A percentile compares a stretch with the other conserved stretches of the same genome.
Evolutionary conservation across 2,797 vertebrate species (phyloP).

Genomic region (Melanotaenia nigrans): DNA sequence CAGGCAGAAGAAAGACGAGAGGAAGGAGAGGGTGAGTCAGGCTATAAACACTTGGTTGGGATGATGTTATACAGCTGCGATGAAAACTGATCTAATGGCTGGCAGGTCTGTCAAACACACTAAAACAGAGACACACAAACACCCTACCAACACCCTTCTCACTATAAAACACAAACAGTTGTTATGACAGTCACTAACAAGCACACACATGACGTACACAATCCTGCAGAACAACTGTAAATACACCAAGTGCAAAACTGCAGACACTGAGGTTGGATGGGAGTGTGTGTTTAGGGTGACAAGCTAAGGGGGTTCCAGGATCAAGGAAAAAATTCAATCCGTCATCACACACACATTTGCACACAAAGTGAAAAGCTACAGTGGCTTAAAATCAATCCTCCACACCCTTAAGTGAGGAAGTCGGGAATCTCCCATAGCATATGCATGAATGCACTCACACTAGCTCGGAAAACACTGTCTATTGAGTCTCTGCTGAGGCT

Average conservation of each 20-base stretch:
- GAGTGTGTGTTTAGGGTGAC: slow-evolving; percentile 32
- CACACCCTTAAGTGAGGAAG: slow-evolving; percentile 50
- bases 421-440: slow-evolving; percentile 31
- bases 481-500: slow-evolving; percentile 15
- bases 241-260: slow-evolving; percentile 4
- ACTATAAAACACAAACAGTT: slow-evolving; percentile 20
- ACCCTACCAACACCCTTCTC: neutral
- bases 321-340: slow-evolving; percentile 47
- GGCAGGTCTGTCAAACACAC: slow-evolving; percentile 43
- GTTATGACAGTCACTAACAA: slow-evolving; percentile 19
- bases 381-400: slow-evolving; percentile 54
- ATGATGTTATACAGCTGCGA: slow-evolving; percentile 71
- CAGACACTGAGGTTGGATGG: slow-evolving; percentile 9
- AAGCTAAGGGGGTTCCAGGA: slow-evolving; percentile 45
- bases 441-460: slow-evolving; percentile 8
- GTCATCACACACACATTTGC: slow-evolving; percentile 14
- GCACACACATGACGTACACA: slow-evolving; percentile 7
- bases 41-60: slow-evolving; percentile 67
- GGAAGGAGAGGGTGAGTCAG: slow-evolving; percentile 55
- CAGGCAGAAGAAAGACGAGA: slow-evolving; percentile 6
- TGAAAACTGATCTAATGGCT: slow-evolving; percentile 65
- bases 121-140: slow-evolving; percentile 10
- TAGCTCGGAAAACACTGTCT: slow-evolving; percentile 4
- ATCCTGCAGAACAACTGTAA: slow-evolving; percentile 4
- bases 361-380: slow-evolving; percentile 37